These are phyloP conservation scores for Leptoteleia sp. DNA, from an alignment of 1,140 invertebrate species.

Conservation along the genomic window DNA sequence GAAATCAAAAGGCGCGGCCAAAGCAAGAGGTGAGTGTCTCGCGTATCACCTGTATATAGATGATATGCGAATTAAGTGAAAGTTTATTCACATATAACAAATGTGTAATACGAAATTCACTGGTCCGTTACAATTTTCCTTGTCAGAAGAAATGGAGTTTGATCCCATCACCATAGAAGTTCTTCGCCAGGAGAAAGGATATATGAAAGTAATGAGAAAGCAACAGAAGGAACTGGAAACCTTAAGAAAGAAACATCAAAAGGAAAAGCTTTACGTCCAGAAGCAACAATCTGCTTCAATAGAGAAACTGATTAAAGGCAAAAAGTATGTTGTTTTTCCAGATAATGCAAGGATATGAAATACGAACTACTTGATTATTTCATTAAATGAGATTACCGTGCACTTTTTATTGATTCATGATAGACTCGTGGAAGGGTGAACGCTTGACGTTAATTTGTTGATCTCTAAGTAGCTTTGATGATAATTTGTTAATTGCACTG, in stretches of 20 bases:
- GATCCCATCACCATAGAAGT: constrained; percentile 96
- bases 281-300: constrained; percentile 97
- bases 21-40: constrained; percentile 73
- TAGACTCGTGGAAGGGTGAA: neutral
- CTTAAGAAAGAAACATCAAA: constrained; percentile 95
- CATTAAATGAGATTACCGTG: neutral
- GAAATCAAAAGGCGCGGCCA: constrained; percentile 71
- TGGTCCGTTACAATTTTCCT: constrained; percentile 51
- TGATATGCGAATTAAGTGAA: constrained; percentile 51
- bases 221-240: constrained; percentile 97
- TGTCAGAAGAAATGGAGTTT: constrained; percentile 87
- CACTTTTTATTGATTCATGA: neutral
- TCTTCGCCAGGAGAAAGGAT: constrained; percentile 95
- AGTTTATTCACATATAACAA: constrained; percentile 40
- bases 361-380: constrained; percentile 12
- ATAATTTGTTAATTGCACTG: too few species aligned
- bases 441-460: neutral
- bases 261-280: constrained; percentile 95
- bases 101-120: constrained; percentile 46
- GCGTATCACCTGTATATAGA: constrained; percentile 17
- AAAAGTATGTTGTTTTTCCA: constrained; percentile 85
- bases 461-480: neutral
- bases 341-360: neutral
- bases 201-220: constrained; percentile 96
- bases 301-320: constrained; percentile 96